Base-by-base conservation (phyloP, 2,888 invertebrate genomes). In the Sinohyriopsis cumingii region DNA sequence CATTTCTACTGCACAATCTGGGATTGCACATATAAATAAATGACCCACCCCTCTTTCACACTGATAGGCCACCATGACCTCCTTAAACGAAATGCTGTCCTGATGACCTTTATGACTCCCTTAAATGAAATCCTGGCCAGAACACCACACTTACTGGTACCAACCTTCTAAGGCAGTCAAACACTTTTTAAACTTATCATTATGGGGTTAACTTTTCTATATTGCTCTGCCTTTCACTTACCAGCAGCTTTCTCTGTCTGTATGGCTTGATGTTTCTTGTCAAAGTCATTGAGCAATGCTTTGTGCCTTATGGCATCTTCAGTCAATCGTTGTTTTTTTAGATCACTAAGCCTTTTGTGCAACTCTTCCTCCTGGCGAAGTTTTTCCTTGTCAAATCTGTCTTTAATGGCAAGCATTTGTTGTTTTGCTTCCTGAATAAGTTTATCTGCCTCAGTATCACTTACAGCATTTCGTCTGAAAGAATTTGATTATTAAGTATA, bases 181-280 rank as follows among this genome's bases (percentile, higher is more conserved):
- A 33, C 28, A 28, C 28, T 33, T 7, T 33, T 33, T 33, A 7
- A 33, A 33, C 28, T 7, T 33, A 7, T 33, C 28, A 7, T 28
- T 33, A 33, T 33, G 28, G 28, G 28, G 28, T 33, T 33, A 33
- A 33, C 28, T 33, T 33, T 33, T 7, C 28, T 33, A 33, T 33
- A 33, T 33, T 33, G 28, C 28, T 33, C 28, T 33, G 28, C 28
- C 28, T 33, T 7, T 33, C 5, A 5, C 28, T 33, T 71, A 86
- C 86, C 85, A 20, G 84, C 76, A n/a, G 85, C 82, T 53, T 80
- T 83, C n/a, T 85, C 82, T 55, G 84, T 73, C 71, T 86, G 85
- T 65, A 80, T 75, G 25, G 77, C 71, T 60, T 81, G 73, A 69
- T 78, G 81, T 68, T 79, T 80, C 67, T 83, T 83, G 20, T 83